Evolutionary conservation across 1,140 invertebrate genomes (phyloP), one percentile per base, ranked within the genome.

Genomic region (Drosophila sproati): DNA sequence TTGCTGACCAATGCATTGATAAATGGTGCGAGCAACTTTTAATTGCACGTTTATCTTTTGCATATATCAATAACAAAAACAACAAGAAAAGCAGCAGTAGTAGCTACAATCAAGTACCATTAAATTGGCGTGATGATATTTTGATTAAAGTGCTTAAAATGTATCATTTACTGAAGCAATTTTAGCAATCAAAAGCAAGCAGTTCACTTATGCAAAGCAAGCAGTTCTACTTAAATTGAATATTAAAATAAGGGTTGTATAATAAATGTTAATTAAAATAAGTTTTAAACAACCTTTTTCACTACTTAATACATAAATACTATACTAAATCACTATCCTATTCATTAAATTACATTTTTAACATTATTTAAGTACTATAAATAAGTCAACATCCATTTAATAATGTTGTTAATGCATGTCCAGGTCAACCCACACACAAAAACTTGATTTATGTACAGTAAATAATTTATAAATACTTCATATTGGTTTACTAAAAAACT

Each of bases 1-100:
- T 64, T 72, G 77, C 72, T 57, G 47, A 55, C 61, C 59, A 75
- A 69, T 74, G 67, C 66, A 74, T 74, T 87, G 83, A 87, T 88
- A 88, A 80, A 87, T 83, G 62, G 68, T 47, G 50, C 41, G 73
- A 62, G 61, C 20, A 37, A 37, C 68, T 66, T 72, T 76, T 76
- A 76, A 76, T 76, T 72, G 68, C 73, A 75, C 60, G 60, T 60
- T 57, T 71, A 71, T 75, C 68, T 62, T 59, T 3, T 34, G 37
- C 37, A 7, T 35, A 64, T 64, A 82, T 82, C 69, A 60, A 52
- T 52, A 81, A 48, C 60, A 69, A 41, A 29, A 51, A 12, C 64
- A 59, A n/a, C 57, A 69, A n/a, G 51, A 32, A 32, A 6, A 57
- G 35, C 62, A 43, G 54, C 43, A 75, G 72, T 47, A 67, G 8